These are phyloP conservation scores for Hypercompe scribonia DNA, from an alignment of 2,888 invertebrate genomes.

Conservation along the genomic window DNA sequence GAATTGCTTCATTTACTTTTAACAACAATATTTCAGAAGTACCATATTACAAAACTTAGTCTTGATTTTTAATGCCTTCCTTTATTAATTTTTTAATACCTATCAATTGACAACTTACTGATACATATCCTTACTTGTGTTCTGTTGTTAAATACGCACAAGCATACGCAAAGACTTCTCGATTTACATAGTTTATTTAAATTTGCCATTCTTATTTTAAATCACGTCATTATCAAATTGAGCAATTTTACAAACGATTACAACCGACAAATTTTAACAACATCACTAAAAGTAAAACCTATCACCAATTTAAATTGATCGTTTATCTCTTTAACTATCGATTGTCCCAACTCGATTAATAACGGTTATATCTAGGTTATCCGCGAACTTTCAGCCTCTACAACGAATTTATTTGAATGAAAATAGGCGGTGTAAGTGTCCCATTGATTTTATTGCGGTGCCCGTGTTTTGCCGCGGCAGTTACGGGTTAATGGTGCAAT, in stretches of 20 bases:
- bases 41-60: neutral
- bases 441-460: slow-evolving; percentile 73
- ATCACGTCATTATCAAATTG: neutral
- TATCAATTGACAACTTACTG: neutral
- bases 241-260: neutral
- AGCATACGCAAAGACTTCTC: neutral
- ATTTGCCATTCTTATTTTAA: neutral
- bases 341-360: slow-evolving; percentile 54
- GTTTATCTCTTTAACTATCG: slow-evolving; percentile 57
- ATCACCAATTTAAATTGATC: slow-evolving; percentile 61
- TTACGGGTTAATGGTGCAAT: slow-evolving; percentile 71
- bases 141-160: too few species aligned
- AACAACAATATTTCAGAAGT: too few species aligned
- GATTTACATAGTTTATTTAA: neutral
- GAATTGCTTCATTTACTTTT: too few species aligned
- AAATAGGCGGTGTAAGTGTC: slow-evolving; percentile 67
- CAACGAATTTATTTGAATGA: slow-evolving; percentile 66
- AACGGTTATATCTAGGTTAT: slow-evolving; percentile 57
- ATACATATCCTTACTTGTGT: neutral
- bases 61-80: neutral
- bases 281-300: slow-evolving; percentile 55
- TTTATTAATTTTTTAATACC: neutral
- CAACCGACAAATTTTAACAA: neutral
- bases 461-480: slow-evolving; percentile 66
- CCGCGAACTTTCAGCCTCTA: slow-evolving; percentile 54